Percentiles rank a stretch among this genome's conserved stretches.
phyloP scores from a whole-genome alignment of 2,113 vertebrate genomes.

The Plestiodon gilberti region DNA sequence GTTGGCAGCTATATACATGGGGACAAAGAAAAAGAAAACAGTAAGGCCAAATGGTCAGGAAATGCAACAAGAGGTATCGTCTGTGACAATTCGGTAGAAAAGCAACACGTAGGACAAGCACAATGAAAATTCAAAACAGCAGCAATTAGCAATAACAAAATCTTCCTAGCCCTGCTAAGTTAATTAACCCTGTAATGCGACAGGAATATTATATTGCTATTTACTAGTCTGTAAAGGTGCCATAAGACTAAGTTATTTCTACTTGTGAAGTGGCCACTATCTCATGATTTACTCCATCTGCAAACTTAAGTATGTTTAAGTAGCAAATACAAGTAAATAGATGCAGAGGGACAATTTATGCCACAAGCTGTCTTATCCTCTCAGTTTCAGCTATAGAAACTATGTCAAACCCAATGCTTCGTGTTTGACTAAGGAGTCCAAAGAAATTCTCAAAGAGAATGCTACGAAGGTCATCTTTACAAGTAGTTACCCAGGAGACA shows the following conservation, averaged over 20 bases:
- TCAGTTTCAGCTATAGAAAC: neutral
- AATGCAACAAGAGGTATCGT: no score
- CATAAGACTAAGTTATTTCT: neutral
- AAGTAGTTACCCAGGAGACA: neutral
- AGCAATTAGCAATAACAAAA: no score
- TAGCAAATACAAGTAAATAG: neutral
- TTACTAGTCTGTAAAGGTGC: no score
- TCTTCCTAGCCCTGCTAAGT: no score
- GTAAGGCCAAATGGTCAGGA: no score
- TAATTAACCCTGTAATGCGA: no score
- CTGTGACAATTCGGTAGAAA: no score
- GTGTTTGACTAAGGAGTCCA: neutral
- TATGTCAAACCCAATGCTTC: neutral
- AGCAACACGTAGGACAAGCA: no score
- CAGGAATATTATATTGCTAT: no score
- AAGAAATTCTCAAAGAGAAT: neutral
- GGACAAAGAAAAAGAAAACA: no score
- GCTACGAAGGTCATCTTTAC: neutral
- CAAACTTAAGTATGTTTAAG: neutral
- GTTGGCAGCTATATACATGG: no score
- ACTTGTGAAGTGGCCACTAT: neutral
- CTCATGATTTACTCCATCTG: neutral
- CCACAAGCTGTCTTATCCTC: neutral
- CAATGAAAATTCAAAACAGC: no score
- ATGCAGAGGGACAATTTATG: neutral